phyloP scores from a whole-genome alignment of 2,797 vertebrate species.

The Champsocephalus esox region DNA sequence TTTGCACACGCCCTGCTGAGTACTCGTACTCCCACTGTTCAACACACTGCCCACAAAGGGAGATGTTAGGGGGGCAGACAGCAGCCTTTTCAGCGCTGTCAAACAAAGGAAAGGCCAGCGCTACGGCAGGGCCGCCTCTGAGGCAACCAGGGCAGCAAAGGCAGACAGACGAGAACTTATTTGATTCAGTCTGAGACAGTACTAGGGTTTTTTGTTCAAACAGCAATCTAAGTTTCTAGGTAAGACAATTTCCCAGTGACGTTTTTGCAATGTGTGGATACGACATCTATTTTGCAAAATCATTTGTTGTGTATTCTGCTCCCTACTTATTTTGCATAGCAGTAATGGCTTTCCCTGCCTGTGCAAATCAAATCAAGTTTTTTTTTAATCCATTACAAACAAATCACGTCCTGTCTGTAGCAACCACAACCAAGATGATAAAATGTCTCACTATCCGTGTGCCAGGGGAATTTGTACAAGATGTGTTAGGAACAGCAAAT shows the following conservation, averaged over 20 bases:
- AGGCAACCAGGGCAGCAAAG: conserved; percentile 31
- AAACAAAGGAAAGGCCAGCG: conserved; percentile 61
- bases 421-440: conserved; percentile 13
- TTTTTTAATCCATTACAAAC: conserved; percentile 28
- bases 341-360: conserved; percentile 13
- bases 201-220: conserved; percentile 9
- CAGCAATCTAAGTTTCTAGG: not conserved
- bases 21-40: conserved; percentile 47
- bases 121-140: conserved; percentile 19
- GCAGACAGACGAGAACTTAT: conserved; percentile 20
- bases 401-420: conserved; percentile 33
- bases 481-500: conserved; percentile 5
- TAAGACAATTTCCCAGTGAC: not conserved
- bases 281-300: not conserved
- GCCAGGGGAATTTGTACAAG: not conserved
- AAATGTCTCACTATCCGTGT: conserved; percentile 27
- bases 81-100: conserved; percentile 67
- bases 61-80: conserved; percentile 70
- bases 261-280: not conserved
- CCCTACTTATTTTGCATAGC: not conserved
- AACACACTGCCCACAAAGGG: conserved; percentile 47
- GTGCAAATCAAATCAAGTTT: conserved; percentile 19
- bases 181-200: not conserved
- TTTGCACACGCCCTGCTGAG: conserved; percentile 48
- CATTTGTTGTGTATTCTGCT: not conserved